phyloP scores from a whole-genome alignment of 2,113 vertebrate genomes.

The Pachycephala philippinensis region DNA sequence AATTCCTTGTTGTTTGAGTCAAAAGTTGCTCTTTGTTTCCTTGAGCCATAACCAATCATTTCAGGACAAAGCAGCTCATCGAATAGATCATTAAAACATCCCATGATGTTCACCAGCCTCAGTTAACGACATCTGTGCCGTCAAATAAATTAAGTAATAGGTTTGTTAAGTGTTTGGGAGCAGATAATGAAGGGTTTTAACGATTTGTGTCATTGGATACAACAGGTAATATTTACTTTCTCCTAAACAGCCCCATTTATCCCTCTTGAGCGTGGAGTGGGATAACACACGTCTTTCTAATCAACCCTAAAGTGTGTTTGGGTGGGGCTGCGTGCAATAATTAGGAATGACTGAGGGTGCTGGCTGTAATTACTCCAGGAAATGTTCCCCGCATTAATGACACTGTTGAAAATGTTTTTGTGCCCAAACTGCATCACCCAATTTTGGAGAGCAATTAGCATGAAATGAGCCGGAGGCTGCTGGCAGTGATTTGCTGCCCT shows the following conservation, averaged over 20 bases:
- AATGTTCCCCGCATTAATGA: constrained; percentile 40
- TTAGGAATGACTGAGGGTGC: not conserved
- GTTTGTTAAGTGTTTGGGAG: not conserved
- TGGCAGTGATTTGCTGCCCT: constrained; percentile 17
- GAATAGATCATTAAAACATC: not conserved
- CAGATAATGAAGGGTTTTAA: not conserved
- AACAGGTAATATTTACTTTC: not conserved
- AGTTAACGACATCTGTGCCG: not conserved
- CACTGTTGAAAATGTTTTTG: constrained; percentile 44
- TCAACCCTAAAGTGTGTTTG: not conserved
- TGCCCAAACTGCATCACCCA: constrained; percentile 31
- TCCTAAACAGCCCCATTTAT: not conserved
- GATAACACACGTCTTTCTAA: not conserved
- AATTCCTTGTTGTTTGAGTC: not conserved
- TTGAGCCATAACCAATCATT: not conserved
- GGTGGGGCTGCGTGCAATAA: not conserved
- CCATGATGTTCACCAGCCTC: not conserved
- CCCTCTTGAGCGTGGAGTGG: not conserved
- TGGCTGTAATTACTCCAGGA: constrained; percentile 36
- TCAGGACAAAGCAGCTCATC: not conserved
- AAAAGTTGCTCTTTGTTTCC: not conserved
- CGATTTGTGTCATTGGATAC: not conserved
- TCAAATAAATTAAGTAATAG: not conserved
- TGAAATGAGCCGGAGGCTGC: constrained; percentile 57
- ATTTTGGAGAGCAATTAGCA: constrained; percentile 65